Evolutionary conservation across 2,888 invertebrate genomes (phyloP).

Genomic region (Folsomia candida): DNA sequence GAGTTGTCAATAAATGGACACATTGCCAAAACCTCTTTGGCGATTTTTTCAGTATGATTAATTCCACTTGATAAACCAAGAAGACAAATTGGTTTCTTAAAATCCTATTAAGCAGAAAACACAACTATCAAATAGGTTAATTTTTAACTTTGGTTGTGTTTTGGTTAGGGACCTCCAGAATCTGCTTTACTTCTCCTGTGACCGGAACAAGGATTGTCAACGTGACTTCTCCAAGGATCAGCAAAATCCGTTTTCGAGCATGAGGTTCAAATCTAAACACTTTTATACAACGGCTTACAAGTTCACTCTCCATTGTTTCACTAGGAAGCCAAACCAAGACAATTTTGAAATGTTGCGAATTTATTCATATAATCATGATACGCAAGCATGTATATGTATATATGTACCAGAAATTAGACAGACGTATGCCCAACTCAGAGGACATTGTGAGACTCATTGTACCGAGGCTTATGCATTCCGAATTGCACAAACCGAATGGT

Average conservation of each 20-base stretch:
- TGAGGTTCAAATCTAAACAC: slow-evolving; percentile 43
- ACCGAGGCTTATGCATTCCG: no score
- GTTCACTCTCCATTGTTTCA: not conserved
- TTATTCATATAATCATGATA: not conserved
- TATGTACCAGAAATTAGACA: not conserved
- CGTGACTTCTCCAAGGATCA: slow-evolving; percentile 31
- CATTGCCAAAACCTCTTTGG: slow-evolving; percentile 24
- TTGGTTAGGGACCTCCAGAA: slow-evolving; percentile 33
- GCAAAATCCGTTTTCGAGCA: slow-evolving; percentile 32
- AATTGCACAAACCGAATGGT: no score
- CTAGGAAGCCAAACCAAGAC: not conserved
- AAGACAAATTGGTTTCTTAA: slow-evolving; percentile 34
- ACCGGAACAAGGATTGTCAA: slow-evolving; percentile 13
- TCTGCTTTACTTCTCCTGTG: slow-evolving; percentile 24
- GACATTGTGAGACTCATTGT: not conserved
- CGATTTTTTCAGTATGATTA: slow-evolving; percentile 15
- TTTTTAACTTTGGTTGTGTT: no score
- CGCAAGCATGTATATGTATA: not conserved
- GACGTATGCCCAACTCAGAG: not conserved
- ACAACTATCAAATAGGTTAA: no score
- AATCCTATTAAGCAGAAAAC: slow-evolving; percentile 21
- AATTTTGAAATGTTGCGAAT: not conserved
- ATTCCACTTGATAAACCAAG: slow-evolving; percentile 23
- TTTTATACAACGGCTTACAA: slow-evolving; percentile 8
- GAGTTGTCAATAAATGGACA: slow-evolving; percentile 33